A percentile compares a stretch with the other conserved stretches of the same genome.
Conservation (phyloP, 2,797 vertebrate species). For the Buphagus erythrorhynchus region DNA sequence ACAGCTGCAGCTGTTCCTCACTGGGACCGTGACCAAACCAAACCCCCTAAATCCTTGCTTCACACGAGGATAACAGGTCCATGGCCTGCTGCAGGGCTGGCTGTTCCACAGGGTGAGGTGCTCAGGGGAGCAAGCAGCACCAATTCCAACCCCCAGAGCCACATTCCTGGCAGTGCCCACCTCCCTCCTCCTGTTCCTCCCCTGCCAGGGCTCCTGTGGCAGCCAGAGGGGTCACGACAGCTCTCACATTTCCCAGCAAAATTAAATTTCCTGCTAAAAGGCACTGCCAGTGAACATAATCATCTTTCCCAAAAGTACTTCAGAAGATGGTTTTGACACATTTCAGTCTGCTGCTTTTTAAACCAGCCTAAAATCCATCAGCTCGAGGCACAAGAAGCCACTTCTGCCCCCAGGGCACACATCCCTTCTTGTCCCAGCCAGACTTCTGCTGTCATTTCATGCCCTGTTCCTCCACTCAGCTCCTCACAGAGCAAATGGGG, state of each 20-base stretch:
- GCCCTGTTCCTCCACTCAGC: neutral
- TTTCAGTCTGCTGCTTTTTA: neutral
- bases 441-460: neutral
- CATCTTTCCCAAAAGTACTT: neutral
- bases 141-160: neutral
- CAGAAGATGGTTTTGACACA: neutral
- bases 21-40: neutral
- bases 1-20: neutral
- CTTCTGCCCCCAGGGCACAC: neutral
- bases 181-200: neutral
- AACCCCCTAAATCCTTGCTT: fast-evolving
- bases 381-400: neutral
- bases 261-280: neutral
- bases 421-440: neutral
- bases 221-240: fast-evolving
- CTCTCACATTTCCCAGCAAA: neutral
- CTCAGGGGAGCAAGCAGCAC: neutral
- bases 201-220: neutral
- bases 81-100: neutral
- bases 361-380: neutral
- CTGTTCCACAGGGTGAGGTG: neutral
- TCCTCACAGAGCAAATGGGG: neutral
- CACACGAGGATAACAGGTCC: neutral
- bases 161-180: neutral
- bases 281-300: neutral